A percentile compares a stretch with the other conserved stretches of the same genome.
These are phyloP conservation scores for Cardiocondyla obscurior DNA, from an alignment of 1,140 invertebrate species.

Conservation along the genomic window DNA sequence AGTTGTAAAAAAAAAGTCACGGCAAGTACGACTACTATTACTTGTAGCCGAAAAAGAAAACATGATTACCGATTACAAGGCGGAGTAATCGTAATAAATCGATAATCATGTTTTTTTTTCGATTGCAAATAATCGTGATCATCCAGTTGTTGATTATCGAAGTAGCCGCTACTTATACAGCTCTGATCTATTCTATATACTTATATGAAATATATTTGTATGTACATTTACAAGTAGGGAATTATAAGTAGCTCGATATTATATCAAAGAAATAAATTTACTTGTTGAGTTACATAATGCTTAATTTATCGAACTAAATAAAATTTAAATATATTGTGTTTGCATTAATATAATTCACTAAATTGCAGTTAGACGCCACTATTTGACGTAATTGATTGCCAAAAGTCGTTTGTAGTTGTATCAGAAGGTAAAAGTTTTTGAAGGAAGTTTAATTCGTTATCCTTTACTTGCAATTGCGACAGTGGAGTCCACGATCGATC, in stretches of 20 bases:
- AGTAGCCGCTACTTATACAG: no score
- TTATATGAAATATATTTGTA: conserved; percentile 3
- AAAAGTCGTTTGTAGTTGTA: neutral
- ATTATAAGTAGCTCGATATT: conserved; percentile 1
- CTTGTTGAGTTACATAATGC: neutral
- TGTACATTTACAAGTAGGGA: conserved; percentile 3
- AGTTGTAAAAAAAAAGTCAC: no score
- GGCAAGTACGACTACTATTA: no score
- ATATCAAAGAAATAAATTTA: conserved; percentile 25
- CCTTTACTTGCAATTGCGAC: conserved; percentile 77
- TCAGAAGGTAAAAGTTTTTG: conserved; percentile 67
- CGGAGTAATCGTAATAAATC: no score
- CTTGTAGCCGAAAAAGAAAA: no score
- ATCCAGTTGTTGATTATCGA: no score
- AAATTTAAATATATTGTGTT: neutral
- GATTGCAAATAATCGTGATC: no score
- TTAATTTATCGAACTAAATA: neutral
- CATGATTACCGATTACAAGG: no score
- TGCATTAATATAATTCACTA: neutral
- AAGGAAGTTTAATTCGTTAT: conserved; percentile 71
- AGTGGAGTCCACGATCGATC: conserved; percentile 89
- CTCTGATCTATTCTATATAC: neutral
- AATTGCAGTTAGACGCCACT: conserved; percentile 16
- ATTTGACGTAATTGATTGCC: conserved; percentile 28
- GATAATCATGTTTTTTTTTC: no score